These are phyloP conservation scores for Maniola jurtina DNA, from an alignment of 1,140 invertebrate species.

Conservation along the genomic window DNA sequence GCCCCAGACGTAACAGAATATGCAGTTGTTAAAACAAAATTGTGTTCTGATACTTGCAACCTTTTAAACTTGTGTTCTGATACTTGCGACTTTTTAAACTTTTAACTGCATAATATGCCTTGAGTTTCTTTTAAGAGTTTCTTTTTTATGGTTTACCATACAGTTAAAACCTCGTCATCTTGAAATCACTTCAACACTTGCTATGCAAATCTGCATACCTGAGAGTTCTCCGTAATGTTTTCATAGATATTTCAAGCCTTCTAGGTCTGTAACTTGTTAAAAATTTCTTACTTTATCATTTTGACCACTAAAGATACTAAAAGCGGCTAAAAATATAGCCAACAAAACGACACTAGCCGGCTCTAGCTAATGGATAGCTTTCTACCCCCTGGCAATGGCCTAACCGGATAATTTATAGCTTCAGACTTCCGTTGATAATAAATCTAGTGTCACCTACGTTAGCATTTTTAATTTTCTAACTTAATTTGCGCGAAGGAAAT, in stretches of 20 bases:
- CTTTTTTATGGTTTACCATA: too few species aligned
- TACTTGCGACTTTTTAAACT: neutral
- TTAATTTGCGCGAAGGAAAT: constrained; percentile 32
- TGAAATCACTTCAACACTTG: too few species aligned
- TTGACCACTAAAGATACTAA: too few species aligned
- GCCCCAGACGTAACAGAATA: constrained; percentile 16
- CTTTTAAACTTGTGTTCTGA: constrained; percentile 11
- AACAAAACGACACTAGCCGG: constrained; percentile 25
- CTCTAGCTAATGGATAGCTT: constrained; percentile 47
- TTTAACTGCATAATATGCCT: too few species aligned
- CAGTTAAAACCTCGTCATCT: too few species aligned
- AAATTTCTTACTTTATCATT: too few species aligned
- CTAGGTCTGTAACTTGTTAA: too few species aligned
- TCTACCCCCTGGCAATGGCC: constrained; percentile 35
- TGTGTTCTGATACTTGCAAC: too few species aligned
- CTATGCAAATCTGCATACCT: too few species aligned
- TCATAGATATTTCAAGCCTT: too few species aligned
- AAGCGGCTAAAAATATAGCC: constrained; percentile 23
- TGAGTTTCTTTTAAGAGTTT: too few species aligned
- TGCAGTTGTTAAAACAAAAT: constrained; percentile 24
- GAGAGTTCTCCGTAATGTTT: too few species aligned
- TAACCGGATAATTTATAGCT: constrained; percentile 37
- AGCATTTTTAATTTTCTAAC: constrained; percentile 37
- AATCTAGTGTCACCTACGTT: constrained; percentile 31
- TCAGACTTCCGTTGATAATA: constrained; percentile 42